Base-by-base conservation (phyloP, 2,797 vertebrate species). In the Rhynchonycteris naso region DNA sequence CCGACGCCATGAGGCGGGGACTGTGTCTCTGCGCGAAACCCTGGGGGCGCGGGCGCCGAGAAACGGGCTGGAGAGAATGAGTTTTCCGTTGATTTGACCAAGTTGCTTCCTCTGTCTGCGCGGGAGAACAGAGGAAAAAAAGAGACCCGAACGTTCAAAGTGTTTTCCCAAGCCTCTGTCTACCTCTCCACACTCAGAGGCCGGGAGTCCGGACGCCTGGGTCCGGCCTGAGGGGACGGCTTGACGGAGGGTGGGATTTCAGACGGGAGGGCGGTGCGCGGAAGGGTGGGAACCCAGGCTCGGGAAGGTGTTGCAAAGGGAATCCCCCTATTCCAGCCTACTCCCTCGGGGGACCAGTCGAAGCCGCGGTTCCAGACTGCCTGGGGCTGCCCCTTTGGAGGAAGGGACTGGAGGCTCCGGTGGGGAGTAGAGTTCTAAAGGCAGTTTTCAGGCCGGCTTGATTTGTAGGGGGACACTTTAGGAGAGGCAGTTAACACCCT, bases 91-190 rank as follows among this genome's bases (percentile, higher is more conserved):
- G 71, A 91, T 93, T 75, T 80, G 92, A 90, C 91, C 96, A 97
- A 98, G 92, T 97, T 96, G 94, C 86, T 93, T 88, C 52, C 90
- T 92, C 75, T 5, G 82, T 93, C 79, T 92, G 95, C 96, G 93
- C 95, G 88, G 85, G 97, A 95, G 96, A 86, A 88, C 58, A 0
- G 81, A 87, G 91, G 84, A 80, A 18, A 19, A 56, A 71, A 72
- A 28, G 68, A 69, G 87, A 93, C 54, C 69, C 11, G 79, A 69
- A 33, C 63, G 89, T 56, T 35, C 76, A 7, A 88, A 83, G 93
- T 92, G 65, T 63, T 24, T 30, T 4, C 81, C 47, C 0, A 54
- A 82, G 80, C 88, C 47, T n/a, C 69, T 9, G 86, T 38, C 38
- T 2, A 19, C 74, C 52, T 63, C 52, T 56, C 87, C 63, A 14